phyloP scores from a whole-genome alignment of 2,113 vertebrate species.

The Edolisoma coerulescens region DNA sequence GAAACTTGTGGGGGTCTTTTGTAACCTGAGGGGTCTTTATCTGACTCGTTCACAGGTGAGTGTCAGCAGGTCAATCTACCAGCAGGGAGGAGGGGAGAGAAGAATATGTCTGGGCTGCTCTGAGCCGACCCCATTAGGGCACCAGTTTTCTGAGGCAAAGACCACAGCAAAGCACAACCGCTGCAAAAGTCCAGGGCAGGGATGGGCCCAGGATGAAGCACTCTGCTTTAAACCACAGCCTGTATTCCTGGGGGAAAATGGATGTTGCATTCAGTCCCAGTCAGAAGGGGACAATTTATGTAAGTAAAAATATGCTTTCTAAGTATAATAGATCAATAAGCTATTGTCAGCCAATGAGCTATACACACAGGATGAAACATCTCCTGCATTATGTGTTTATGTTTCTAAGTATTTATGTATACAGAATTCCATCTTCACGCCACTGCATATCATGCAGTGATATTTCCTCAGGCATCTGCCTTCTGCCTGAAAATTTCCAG shows the following conservation, averaged over 20 bases:
- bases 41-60: not conserved
- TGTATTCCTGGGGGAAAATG: not conserved
- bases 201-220: not conserved
- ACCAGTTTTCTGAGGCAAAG: not conserved
- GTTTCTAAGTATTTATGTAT: not conserved
- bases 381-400: not conserved
- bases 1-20: not conserved
- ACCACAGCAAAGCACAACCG: not conserved
- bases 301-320: not conserved
- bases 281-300: not conserved
- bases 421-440: not conserved
- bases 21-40: not conserved
- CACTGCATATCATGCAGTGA: not conserved
- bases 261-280: not conserved
- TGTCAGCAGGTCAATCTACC: not conserved
- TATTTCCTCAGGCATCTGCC: not conserved
- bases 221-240: not conserved
- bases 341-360: not conserved
- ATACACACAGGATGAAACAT: not conserved
- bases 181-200: not conserved
- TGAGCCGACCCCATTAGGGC: not conserved
- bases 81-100: not conserved
- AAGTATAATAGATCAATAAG: not conserved
- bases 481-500: not conserved
- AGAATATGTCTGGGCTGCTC: not conserved